Evolutionary conservation across 2,888 invertebrate genomes (phyloP), one percentile per base, ranked within the genome.

Genomic region (Troides aeacus): DNA sequence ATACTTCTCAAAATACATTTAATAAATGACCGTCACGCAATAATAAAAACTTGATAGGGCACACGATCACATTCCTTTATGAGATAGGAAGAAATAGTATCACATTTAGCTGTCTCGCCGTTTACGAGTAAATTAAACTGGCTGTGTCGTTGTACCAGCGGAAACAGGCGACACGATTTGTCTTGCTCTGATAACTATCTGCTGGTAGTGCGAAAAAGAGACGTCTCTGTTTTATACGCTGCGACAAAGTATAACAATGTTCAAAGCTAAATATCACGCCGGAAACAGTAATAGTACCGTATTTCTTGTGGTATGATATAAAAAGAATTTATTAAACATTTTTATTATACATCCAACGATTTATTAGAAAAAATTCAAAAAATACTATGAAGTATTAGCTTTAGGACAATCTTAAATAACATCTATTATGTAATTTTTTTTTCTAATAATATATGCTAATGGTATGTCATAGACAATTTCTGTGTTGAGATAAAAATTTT

Each of bases 161-260:
- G 79, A 78, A 81, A 79, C 79, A 77, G 81, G 81, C 80, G 80
- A 77, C 75, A 79, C 75, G 77, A 81, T 85, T 77, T 76, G 79
- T 85, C 87, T 85, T 83, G 81, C 83, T 83, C 84, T 79, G 85
- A 87, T 86, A 85, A 75, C 78, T 80, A 88, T 86, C 84, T 78
- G 78, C 61, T 79, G 78, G 77, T 75, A 75, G 74, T 68, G 79
- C 73, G 74, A 68, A 76, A 82, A 76, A 78, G 75, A 79, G 79
- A 83, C 72, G 74, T 75, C 76, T 71, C 70, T 73, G 74, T 77
- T 72, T 66, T 65, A 66, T 73, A 75, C 77, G 75, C 77, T 70
- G 69, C 73, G 68, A 74, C 12, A 69, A 75, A 76, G 76, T 76
- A 72, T 64, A 73, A 64, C 39, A 64, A 60, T 64, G 50, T 53